Conservation (phyloP, 1,140 invertebrate species). For the Drosophila melanica region DNA sequence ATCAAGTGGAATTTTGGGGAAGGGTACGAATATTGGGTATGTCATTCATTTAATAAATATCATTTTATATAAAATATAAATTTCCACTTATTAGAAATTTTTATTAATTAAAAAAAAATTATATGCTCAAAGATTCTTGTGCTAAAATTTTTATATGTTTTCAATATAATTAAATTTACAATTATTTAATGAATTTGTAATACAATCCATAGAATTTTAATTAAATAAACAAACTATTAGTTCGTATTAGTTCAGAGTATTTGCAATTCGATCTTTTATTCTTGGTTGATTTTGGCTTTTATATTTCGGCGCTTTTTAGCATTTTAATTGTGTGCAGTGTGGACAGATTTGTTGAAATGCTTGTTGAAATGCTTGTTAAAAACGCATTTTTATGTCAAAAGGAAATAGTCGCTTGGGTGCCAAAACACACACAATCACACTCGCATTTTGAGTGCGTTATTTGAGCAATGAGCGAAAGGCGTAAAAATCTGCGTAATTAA, state of each 20-base stretch:
- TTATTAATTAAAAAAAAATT: too few species aligned
- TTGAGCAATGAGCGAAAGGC: slow-evolving; percentile 74
- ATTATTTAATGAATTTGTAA: too few species aligned
- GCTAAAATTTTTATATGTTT: too few species aligned
- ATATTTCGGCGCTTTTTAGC: slow-evolving; percentile 59
- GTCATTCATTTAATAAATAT: too few species aligned
- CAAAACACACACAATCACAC: neutral
- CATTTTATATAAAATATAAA: too few species aligned
- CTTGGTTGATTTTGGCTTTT: slow-evolving; percentile 1
- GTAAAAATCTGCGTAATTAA: slow-evolving; percentile 81
- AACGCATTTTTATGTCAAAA: slow-evolving; percentile 79
- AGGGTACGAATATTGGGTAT: neutral
- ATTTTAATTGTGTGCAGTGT: slow-evolving; percentile 72
- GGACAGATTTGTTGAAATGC: slow-evolving; percentile 80
- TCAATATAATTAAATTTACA: too few species aligned
- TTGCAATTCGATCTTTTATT: neutral
- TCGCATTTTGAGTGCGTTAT: slow-evolving; percentile 62
- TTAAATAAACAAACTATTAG: too few species aligned
- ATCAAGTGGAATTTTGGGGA: neutral
- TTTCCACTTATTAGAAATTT: too few species aligned
- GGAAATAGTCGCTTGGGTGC: slow-evolving; percentile 61
- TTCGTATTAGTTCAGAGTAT: slow-evolving; percentile 20
- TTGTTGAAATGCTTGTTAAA: slow-evolving; percentile 81
- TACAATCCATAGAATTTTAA: too few species aligned
- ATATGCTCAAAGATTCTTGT: too few species aligned